Base-by-base conservation (phyloP, 2,888 invertebrate genomes). In the Andrena bicolor region DNA sequence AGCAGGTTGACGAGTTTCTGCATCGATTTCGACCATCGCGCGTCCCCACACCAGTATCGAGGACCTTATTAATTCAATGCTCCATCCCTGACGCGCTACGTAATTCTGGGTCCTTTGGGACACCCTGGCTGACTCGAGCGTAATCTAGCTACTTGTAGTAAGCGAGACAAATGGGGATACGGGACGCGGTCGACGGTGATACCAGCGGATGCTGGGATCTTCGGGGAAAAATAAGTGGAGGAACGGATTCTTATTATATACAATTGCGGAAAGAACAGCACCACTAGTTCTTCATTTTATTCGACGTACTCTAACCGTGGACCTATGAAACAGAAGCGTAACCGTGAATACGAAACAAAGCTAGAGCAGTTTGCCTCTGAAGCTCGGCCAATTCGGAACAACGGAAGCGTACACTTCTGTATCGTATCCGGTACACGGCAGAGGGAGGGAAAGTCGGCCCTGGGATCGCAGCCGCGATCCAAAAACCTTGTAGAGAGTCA, bases 401-500 rank as follows among this genome's bases (percentile, higher is more conserved):
- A 61, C 28, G 48, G 30, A 56, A 61, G 63, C 71, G 78, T 20
- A 60, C 60, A 4, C 16, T 8, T 41, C 20, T 10, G 60, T 66
- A 49, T 68, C 56, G 41, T 10, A 13, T 41, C 28, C 26, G 16
- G 8, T 26, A 69, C 56, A 28, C 32, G 26, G 20, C 28, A 26
- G 13, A 41, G 10, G 16, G 51, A 5, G 26, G 30, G 70, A 30
- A 70, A 75, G 61, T 61, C 48, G 30, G 32, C n/a, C n/a, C 20
- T n/a, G 64, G 65, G 56, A 56, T 64, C 64, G 16, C 72, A 6
- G 26, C 13, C 7, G 7, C 35, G 71, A 53, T n/a, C 53, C 77
- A 85, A 79, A 83, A 86, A 84, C 80, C 64, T 41, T 71, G 76
- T 49, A 66, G 83, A 82, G 83, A 63, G 66, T 61, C 68, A 70